Evolutionary conservation across 30 jellyfish, hydroid and myxozoan genomes (phyloP), one percentile per base, ranked within the genome.

Genomic region (Chrysaora quinquecirrha): DNA sequence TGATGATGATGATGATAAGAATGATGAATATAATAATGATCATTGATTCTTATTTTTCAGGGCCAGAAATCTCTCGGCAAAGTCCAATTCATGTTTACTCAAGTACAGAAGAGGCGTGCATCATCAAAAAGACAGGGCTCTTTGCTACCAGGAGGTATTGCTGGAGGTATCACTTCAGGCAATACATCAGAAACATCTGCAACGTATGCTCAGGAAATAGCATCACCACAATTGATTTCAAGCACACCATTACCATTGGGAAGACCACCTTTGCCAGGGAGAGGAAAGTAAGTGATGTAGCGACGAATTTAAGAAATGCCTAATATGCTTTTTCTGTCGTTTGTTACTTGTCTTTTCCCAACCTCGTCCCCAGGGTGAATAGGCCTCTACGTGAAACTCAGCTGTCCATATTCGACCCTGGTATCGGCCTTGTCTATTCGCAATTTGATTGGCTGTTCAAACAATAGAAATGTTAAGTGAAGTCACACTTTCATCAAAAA

Each of bases 151-250:
- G 62, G 82, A 18, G 3, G 23, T 64, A 38, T 14, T 38, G 83
- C 80, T 34, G 92, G 81, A 3, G 80, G 85, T n/a, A 66, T 76
- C 46, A 64, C 85, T 29, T 82, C 92, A 1, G 92, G 73, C 11
- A 82, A 82, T 73, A 69, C 84, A 3, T 82, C 92, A 31, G 85
- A 82, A 3, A 30, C 62, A 48, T 82, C 68, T 10, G 68, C 68
- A 10, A 52, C 92, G 35, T 48, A 68, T 47, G 64, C 43, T 21
- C 63, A 48, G 73, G 80, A 54, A 21, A 54, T 67, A 0, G 92
- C 83, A 1, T 30, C 77, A 38, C 27, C 92, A 25, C 85, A 82
- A 22, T 1, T 56, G 34, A 34, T 77, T 0, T 10, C 78, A 35
- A 77, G 88, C 62, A 63, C 88, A 33, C 88, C 80, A 64, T 21